These are phyloP conservation scores for Epirrita christyi DNA, from an alignment of 2,888 invertebrate genomes.

Conservation along the genomic window DNA sequence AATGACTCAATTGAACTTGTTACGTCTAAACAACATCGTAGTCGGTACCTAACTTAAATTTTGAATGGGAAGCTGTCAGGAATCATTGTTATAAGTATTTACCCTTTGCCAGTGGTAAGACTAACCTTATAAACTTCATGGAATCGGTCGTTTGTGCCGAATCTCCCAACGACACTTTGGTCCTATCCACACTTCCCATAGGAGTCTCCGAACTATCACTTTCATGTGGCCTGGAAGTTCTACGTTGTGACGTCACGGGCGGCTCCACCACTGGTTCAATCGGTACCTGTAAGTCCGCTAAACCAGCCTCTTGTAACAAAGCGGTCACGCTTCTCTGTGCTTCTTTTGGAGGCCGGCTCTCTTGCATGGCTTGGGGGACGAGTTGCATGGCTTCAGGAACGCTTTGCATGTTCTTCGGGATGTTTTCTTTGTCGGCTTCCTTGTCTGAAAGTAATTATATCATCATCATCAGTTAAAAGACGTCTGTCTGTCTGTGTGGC, in stretches of 20 bases:
- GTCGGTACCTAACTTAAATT: too few relatives aligned
- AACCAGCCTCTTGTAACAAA: conserved; percentile 60
- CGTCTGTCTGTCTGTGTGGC: too few relatives aligned
- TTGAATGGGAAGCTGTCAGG: too few relatives aligned
- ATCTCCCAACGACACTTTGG: conserved; percentile 73
- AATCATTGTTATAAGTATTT: too few relatives aligned
- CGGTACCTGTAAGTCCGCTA: conserved; percentile 51
- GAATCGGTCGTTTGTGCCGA: conserved; percentile 68
- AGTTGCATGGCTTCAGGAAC: conserved; percentile 8
- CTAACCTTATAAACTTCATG: conserved; percentile 62
- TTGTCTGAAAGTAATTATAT: conserved; percentile 40
- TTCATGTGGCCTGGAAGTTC: conserved; percentile 26
- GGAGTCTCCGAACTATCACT: conserved; percentile 64
- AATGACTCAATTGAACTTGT: too few relatives aligned
- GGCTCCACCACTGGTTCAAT: conserved; percentile 16
- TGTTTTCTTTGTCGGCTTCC: conserved; percentile 61
- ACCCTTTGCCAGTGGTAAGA: neutral
- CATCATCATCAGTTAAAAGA: too few relatives aligned
- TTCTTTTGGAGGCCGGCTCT: conserved; percentile 24
- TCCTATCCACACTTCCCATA: conserved; percentile 72
- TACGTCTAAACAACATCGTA: too few relatives aligned
- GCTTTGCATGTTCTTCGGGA: conserved; percentile 37
- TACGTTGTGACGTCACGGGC: conserved; percentile 20
- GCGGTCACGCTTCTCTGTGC: conserved; percentile 47
- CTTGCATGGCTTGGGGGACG: neutral